These are phyloP conservation scores for Morone saxatilis DNA, from an alignment of 2,113 vertebrate genomes.

Conservation along the genomic window DNA sequence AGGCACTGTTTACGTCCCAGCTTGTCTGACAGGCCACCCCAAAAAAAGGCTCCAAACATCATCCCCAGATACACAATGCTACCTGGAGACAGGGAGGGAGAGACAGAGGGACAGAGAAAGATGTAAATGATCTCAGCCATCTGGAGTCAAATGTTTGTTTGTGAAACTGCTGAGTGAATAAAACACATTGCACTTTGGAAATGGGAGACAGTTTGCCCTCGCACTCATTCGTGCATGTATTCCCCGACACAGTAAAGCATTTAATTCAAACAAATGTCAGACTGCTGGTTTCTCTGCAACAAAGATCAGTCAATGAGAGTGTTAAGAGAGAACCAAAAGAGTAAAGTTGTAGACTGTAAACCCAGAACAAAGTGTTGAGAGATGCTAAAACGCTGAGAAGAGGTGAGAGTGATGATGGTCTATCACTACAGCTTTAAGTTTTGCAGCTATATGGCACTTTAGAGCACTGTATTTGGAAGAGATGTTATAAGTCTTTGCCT, in stretches of 20 bases:
- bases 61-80: conserved; percentile 98
- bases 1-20: conserved; percentile 94
- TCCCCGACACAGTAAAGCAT: neutral
- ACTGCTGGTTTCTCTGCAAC: neutral
- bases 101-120: conserved; percentile 5
- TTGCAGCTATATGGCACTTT: no score
- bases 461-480: no score
- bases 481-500: neutral
- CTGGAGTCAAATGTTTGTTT: conserved; percentile 11
- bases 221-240: neutral
- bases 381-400: neutral
- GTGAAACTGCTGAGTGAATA: conserved; percentile 22
- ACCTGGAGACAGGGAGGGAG: conserved; percentile 83
- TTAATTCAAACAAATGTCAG: neutral
- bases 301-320: no score
- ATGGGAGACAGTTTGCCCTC: neutral
- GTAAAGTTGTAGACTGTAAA: neutral
- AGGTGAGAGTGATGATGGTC: neutral
- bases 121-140: conserved; percentile 4
- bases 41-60: conserved; percentile 98
- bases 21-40: conserved; percentile 97
- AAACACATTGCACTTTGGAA: conserved; percentile 19
- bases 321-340: no score
- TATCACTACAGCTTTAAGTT: neutral
- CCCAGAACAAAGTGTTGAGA: neutral